Evolutionary conservation across 2,888 invertebrate genomes (phyloP), one percentile per base, ranked within the genome.

Genomic region (Autographa gamma): DNA sequence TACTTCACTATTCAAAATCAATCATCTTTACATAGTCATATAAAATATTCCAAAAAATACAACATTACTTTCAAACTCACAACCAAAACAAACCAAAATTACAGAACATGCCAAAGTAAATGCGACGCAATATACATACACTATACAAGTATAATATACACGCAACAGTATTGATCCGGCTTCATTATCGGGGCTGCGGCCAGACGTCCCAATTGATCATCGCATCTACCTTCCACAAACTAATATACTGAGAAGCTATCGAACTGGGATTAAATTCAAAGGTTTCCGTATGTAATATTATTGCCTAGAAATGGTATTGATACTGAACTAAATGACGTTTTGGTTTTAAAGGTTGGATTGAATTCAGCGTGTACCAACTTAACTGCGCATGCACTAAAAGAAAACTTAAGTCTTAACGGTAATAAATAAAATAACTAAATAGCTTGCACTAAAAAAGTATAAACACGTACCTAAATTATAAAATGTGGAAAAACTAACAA

Each of bases 141-240:
- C 52, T 16, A 11, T 31, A 18, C 8, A 25, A 4, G 4, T 34
- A 41, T 32, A n/a, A 18, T 13, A 13, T 16, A 11, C 38, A 54
- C 0, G 13, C 19, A 60, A 0, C 14, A n/a, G 31, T 43, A 43
- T 64, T 13, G 19, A 59, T 32, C 18, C 19, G 31, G 43, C 11
- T 18, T 54, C 43, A 58, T 25, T 66, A 66, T 76, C 8, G 25
- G 14, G 32, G 7, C 31, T 54, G 59, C 14, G 14, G 59, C 62
- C 60, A 58, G 14, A 7, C 14, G 13, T n/a, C 52, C 59, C 43
- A 32, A 34, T 67, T 60, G 31, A 73, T 67, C 66, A 74, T 60
- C 63, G 69, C 41, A 43, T 58, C 56, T 19, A 60, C 18, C 43
- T 31, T 48, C 59, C 48, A 25, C 38, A 32, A 0, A 54, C 31